Conservation (phyloP, 2,888 invertebrate species). For the Cataglyphis albicans region DNA sequence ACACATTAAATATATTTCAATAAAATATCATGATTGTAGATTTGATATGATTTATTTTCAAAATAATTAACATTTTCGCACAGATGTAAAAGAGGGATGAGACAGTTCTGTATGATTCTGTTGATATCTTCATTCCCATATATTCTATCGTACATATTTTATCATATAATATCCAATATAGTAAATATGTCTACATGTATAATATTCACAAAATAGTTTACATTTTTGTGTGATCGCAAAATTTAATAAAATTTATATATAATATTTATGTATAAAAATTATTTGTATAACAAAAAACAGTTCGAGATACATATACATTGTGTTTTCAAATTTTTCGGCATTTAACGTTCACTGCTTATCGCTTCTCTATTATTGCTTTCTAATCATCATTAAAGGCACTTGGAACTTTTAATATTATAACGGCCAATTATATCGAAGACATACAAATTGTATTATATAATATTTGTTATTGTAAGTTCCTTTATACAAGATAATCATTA, state of each 20-base stretch:
- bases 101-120: slow-evolving; percentile 58
- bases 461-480: slow-evolving; percentile 35
- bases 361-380: slow-evolving; percentile 50
- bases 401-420: slow-evolving; percentile 29
- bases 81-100: slow-evolving; percentile 55
- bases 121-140: slow-evolving; percentile 51
- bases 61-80: slow-evolving; percentile 83
- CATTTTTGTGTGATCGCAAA: slow-evolving; percentile 33
- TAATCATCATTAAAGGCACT: slow-evolving; percentile 62
- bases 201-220: slow-evolving; percentile 82
- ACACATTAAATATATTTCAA: background rate
- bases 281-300: slow-evolving; percentile 82
- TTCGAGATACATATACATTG: slow-evolving; percentile 71
- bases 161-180: slow-evolving; percentile 71
- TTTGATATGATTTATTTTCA: slow-evolving; percentile 78
- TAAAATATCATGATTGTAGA: slow-evolving; percentile 42
- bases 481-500: slow-evolving; percentile 57
- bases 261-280: slow-evolving; percentile 75
- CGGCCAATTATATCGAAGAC: slow-evolving; percentile 41
- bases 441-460: slow-evolving; percentile 8
- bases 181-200: slow-evolving; percentile 78
- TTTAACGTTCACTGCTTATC: slow-evolving; percentile 76
- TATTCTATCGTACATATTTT: slow-evolving; percentile 62
- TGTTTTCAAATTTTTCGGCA: slow-evolving; percentile 52
- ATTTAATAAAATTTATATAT: slow-evolving; percentile 81